Base-by-base conservation (phyloP, 2,888 invertebrate species). In the Lymantria dispar region DNA sequence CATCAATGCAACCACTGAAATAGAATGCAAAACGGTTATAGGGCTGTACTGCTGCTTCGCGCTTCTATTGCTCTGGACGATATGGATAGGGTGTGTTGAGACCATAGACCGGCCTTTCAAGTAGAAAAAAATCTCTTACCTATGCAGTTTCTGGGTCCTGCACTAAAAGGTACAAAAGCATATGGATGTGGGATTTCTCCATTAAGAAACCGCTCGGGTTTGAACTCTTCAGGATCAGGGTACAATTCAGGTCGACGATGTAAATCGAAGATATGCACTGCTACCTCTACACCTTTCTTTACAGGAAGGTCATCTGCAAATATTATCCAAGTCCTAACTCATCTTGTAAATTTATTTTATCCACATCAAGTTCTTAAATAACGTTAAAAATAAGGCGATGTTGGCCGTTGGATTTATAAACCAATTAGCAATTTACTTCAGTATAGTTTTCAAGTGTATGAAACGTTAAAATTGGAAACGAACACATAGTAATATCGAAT, bases 141-240 rank as follows among this genome's bases (percentile, higher is more conserved):
- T 51, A 95, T 94, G 66, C 95, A 95, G 71, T 94, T 95, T 40
- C 95, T 88, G 0, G 93, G 92, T 0, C 95, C 95, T 0, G 94
- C 94, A 62, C 94, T 94, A 59, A 95, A 95, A 0, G 95, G 94
- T 45, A 94, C 87, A 60, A 91, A 94, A 0, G 93, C 89, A 60
- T 92, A 95, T 0, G 94, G 93, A 81, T 94, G 94, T 40, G 93
- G 83, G 7, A 66, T 54, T 8, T 83, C 78, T 15, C 87, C 88
- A 54, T 93, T 92, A 0, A 93, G 91, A 48, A 94, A 83, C 93
- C 87, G 57, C 54, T 95, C 94, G 0, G 94, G 93, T 11, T 92
- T 76, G 82, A 96, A 96, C 56, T 93, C 80, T 39, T 95, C 94
- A 0, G 96, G 95, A 51, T 95, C 91, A 0, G 94, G 91, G 83